phyloP scores from a whole-genome alignment of 2,113 vertebrate species.

The Myotis davidii region DNA sequence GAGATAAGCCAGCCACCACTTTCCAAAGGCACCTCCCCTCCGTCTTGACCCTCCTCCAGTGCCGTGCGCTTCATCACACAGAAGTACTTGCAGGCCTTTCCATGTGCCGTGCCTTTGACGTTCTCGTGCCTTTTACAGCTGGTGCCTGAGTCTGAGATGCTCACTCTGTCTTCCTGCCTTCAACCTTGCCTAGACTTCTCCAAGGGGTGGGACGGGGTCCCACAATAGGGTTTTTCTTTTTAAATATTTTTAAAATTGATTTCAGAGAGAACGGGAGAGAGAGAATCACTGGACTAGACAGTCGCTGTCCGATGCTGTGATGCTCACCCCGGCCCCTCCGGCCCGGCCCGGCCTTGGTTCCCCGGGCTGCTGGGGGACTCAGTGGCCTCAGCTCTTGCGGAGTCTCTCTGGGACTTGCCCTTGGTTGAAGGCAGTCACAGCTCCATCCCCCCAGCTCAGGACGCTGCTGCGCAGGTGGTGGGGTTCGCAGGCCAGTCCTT shows the following conservation, averaged over 20 bases:
- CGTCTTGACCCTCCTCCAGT: background rate
- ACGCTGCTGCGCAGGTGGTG: background rate
- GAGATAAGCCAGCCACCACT: background rate
- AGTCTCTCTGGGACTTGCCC: background rate
- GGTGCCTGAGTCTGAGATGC: background rate
- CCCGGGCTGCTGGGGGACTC: too few relatives aligned
- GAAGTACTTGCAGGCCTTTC: background rate
- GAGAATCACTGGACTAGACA: background rate
- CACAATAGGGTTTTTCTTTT: background rate
- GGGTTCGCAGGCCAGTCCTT: background rate
- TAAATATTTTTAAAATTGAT: too few relatives aligned
- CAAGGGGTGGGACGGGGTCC: background rate
- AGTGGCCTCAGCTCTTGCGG: background rate
- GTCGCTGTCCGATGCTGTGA: background rate
- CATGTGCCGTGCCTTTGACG: background rate
- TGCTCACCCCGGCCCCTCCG: accelerated
- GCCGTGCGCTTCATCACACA: background rate
- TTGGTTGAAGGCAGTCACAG: background rate
- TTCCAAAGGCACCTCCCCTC: background rate
- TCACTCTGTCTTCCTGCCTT: background rate
- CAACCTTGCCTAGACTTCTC: background rate
- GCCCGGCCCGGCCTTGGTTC: accelerated
- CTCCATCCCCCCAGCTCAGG: background rate
- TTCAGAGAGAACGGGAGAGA: too few relatives aligned
- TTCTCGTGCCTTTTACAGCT: background rate